phyloP scores from a whole-genome alignment of 1,140 invertebrate genomes.

The Neelides sp. region DNA sequence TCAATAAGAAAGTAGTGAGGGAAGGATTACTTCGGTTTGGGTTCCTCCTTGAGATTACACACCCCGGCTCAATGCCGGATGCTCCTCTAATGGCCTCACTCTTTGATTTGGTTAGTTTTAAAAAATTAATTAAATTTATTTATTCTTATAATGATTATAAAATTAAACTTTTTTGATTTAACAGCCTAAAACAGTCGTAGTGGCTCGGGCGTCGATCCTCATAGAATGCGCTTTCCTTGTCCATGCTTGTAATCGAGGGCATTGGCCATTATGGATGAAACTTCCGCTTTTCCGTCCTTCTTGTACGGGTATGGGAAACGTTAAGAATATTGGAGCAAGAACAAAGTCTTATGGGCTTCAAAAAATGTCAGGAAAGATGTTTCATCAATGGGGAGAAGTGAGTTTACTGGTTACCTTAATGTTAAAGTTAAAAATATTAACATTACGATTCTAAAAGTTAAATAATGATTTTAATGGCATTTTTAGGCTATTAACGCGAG shows the following conservation, averaged over 20 bases:
- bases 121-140: not conserved
- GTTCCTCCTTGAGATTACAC: constrained; percentile 84
- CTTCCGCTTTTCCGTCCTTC: constrained; percentile 64
- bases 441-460: not conserved
- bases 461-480: constrained; percentile 18
- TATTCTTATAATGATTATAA: not conserved
- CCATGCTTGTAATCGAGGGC: constrained; percentile 91
- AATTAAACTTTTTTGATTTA: constrained; percentile 33
- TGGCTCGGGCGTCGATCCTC: constrained; percentile 74
- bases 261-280: constrained; percentile 70
- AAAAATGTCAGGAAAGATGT: constrained; percentile 83
- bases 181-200: constrained; percentile 86
- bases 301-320: constrained; percentile 40
- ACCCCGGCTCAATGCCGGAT: constrained; percentile 90
- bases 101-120: constrained; percentile 68
- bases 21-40: constrained; percentile 71
- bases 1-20: constrained; percentile 56
- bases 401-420: too few species aligned
- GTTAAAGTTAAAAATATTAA: constrained; percentile 11
- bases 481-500: constrained; percentile 64
- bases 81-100: constrained; percentile 87
- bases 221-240: constrained; percentile 94
- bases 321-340: constrained; percentile 14
- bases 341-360: constrained; percentile 58
- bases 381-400: constrained; percentile 94